Percentiles rank a stretch among this genome's conserved stretches.
These are phyloP conservation scores for Netelia inedita DNA, from an alignment of 2,888 invertebrate species.

Conservation along the genomic window DNA sequence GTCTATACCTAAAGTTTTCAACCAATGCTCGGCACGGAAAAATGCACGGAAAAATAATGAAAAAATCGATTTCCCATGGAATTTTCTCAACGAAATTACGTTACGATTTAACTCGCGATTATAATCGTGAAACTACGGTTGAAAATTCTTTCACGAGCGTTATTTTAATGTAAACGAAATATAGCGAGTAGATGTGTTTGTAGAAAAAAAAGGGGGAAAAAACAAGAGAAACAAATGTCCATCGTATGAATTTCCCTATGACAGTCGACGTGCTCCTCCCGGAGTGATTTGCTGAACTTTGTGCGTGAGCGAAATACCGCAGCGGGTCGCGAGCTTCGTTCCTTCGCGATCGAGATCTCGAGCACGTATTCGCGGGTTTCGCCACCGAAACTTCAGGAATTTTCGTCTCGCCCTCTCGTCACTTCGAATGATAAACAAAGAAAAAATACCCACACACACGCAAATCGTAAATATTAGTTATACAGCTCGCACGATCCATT, in stretches of 20 bases:
- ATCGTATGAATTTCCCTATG: not conserved
- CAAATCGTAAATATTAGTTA: slow-evolving; percentile 24
- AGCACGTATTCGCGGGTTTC: slow-evolving; percentile 7
- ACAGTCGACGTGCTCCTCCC: slow-evolving; percentile 60
- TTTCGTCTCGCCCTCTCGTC: not conserved
- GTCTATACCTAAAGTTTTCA: slow-evolving; percentile 62
- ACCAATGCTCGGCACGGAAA: not conserved
- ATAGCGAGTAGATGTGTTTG: not conserved
- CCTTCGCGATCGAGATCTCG: not conserved
- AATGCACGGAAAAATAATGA: too few species aligned
- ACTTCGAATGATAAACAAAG: not conserved
- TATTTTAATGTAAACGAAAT: slow-evolving; percentile 80
- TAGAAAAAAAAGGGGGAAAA: not conserved
- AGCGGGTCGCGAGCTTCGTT: not conserved
- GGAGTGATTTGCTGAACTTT: slow-evolving; percentile 80
- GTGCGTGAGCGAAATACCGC: slow-evolving; percentile 4
- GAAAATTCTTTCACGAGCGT: slow-evolving; percentile 79
- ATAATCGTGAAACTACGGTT: slow-evolving; percentile 53
- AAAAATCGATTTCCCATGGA: not conserved
- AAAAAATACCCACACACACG: not conserved
- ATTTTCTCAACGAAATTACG: not conserved
- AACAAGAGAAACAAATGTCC: not conserved
- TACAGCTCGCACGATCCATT: slow-evolving; percentile 72
- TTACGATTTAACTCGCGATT: not conserved
- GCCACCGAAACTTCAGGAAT: not conserved